Evolutionary conservation across 2,113 vertebrate genomes (phyloP), one percentile per base, ranked within the genome.

Genomic region (Trochalopteron elliotii): DNA sequence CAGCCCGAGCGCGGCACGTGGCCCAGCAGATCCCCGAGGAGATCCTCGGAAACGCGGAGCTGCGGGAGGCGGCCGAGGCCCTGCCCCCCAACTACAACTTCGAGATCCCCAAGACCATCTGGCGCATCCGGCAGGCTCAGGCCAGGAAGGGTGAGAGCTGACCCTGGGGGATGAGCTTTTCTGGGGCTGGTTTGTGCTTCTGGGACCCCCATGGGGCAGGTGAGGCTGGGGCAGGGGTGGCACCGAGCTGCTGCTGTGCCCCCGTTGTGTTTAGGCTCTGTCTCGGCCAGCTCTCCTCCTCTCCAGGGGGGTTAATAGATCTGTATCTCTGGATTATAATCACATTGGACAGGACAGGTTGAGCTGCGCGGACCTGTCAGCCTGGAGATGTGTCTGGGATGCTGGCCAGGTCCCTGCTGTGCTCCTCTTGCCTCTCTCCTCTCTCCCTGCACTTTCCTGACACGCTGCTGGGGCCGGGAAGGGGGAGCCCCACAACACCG

Each of bases 61-160:
- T 99, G 72, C 98, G 97, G 96, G 97, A 98, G 52, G 99, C 99
- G 0, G 97, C 97, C 24, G 95, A 91, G 72, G 97, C 97, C 11
- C 92, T 99, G 88, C 99, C 99, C 74, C 92, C 83, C 45, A 99
- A 99, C 97, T 99, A 99, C 98, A 99, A 99, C 98, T 99, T 99
- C 93, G 99, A 99, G 96, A 99, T 99, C 92, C 98, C 98, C 85
- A 99, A 99, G 98, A 99, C 99, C 19, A 59, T 99, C 76, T 99
- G 99, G 99, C 96, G 99, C 83, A 98, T 99, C 87, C 99, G 97
- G 56, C 99, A 99, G 97, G 98, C 98, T 30, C 97, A 86, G 47
- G 98, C 99, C n/a, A 99, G 89, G 90, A 99, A 98, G 97, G 99
- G 99, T 99, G 95, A 98, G 98, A 37, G 0, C 9, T 3, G 6